phyloP scores from a whole-genome alignment of 2,113 vertebrate species.

The Cyphomyrus plagiostoma region DNA sequence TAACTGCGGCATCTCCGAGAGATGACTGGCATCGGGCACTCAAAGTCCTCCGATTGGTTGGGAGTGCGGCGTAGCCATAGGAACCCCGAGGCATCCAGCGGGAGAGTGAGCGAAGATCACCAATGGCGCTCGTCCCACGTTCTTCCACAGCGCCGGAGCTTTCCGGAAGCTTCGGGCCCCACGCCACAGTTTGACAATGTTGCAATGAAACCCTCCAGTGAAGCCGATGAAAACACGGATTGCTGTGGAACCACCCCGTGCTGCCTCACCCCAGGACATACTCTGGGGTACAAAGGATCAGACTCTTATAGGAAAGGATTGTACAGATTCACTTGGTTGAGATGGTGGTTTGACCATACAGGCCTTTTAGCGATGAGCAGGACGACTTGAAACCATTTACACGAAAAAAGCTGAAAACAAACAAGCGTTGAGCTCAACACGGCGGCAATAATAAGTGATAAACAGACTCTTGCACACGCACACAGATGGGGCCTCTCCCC shows the following conservation, averaged over 20 bases:
- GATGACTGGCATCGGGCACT: background rate
- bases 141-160: background rate
- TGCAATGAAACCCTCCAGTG: background rate
- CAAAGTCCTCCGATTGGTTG: background rate
- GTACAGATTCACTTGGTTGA: background rate
- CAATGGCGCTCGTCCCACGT: background rate
- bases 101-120: background rate
- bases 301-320: background rate
- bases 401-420: background rate
- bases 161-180: background rate
- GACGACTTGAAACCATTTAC: background rate
- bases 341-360: background rate
- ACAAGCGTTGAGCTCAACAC: background rate
- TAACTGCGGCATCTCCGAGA: background rate
- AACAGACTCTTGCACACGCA: background rate
- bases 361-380: background rate
- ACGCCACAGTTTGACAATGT: background rate
- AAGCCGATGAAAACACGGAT: background rate
- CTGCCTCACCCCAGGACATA: background rate
- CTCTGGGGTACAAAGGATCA: background rate
- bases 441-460: background rate
- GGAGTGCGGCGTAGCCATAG: background rate
- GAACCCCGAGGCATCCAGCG: background rate
- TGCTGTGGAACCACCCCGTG: background rate
- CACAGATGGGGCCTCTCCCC: slow-evolving; percentile 4